Evolutionary conservation across 1,140 invertebrate species (phyloP), one percentile per base, ranked within the genome.

Genomic region (Drusus annulatus): DNA sequence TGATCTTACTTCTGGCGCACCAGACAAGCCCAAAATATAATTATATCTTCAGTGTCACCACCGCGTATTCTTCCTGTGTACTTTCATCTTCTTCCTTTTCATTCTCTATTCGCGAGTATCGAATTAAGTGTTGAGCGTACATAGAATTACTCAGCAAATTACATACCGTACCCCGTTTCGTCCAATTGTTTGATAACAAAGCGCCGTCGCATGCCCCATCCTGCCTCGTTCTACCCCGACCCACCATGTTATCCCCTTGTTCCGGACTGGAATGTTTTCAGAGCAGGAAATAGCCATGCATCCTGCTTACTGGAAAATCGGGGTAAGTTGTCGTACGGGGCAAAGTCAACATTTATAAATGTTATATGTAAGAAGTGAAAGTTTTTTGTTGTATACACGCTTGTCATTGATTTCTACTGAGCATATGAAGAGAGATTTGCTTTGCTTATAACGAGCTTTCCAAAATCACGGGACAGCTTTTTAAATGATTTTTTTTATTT

Each of bases 101-200:
- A 45, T 45, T 8, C 10, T 36, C 36, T 10, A 13, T 45, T 45
- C 8, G 0, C 36, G 56, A 19, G 16, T 60, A 60, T 60, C 56
- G 23, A 60, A 60, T 23, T 21, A 6, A 60, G 36, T 45, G 36
- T 45, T 45, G 23, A 17, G 56, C 16, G 56, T 19, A 17, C 56
- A 28, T 15, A 31, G 8, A 65, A 65, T 16, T 65, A 65, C 62
- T 65, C 23, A 50, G 36, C 7, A 45, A 69, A 69, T 69, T 65
- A 69, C 31, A 69, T 10, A 65, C 65, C 15, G n/a, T n/a, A 3
- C 7, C n/a, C 4, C 36, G 65, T 69, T 69, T 69, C 45, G 36
- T 51, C 65, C 65, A 69, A 50, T 69, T 69, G 65, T 69, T 69
- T 51, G 65, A 69, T 45, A 69, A 69, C 36, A 69, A 69, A 69